Conservation (phyloP, 2,797 vertebrate species). For the Muraenolepis orangiensis region DNA sequence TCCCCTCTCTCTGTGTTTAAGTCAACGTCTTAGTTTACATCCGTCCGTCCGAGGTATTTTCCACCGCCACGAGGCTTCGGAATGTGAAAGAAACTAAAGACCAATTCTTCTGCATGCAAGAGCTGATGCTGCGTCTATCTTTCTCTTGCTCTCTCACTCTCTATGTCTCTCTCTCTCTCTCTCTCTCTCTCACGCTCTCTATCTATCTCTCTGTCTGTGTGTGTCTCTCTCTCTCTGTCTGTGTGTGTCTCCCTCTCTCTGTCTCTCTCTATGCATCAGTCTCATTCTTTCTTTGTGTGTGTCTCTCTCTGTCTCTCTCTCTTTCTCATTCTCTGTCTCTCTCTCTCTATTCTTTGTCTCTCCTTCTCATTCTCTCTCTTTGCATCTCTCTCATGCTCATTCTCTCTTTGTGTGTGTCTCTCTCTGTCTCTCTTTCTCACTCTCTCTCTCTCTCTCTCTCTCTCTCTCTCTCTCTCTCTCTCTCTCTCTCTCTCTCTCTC, state of each 20-base stretch:
- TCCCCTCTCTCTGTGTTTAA: background rate
- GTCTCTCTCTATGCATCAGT: background rate
- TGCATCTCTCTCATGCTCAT: slow-evolving; percentile 20
- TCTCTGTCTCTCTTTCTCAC: no score
- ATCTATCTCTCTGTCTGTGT: no score
- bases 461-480: slow-evolving; percentile 25
- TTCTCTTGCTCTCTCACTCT: no score
- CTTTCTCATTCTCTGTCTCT: slow-evolving; percentile 30
- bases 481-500: slow-evolving; percentile 33
- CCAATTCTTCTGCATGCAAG: no score
- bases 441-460: slow-evolving; percentile 10
- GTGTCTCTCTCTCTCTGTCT: background rate
- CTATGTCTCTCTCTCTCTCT: no score
- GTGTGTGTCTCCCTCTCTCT: background rate
- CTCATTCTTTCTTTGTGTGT: background rate
- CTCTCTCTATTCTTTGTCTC: slow-evolving; percentile 25
- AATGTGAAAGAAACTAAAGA: no score
- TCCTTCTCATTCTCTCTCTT: background rate
- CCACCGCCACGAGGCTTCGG: background rate
- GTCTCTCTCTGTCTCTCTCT: slow-evolving; percentile 29
- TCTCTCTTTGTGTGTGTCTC: slow-evolving; percentile 26
- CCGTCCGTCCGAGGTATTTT: background rate
- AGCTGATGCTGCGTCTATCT: no score
- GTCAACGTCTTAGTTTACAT: background rate
- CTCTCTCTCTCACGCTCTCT: no score